Evolutionary conservation across 2,113 vertebrate species (phyloP), one percentile per base, ranked within the genome.

Genomic region (Ammodytes marinus): DNA sequence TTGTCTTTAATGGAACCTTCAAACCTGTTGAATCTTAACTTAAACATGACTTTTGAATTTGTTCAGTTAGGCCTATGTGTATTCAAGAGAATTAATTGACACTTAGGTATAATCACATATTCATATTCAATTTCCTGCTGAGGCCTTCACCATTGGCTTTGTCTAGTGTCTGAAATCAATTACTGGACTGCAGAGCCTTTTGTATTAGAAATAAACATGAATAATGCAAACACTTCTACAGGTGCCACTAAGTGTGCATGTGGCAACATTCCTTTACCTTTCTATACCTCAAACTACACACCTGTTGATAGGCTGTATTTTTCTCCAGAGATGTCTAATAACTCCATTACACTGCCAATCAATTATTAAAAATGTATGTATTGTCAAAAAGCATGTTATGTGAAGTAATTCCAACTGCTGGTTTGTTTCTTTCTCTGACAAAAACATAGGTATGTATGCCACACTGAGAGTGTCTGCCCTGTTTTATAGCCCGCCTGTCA

Each of bases 401-500:
- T 77, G 6, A 64, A 68, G 43, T 71, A 6, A 79, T 14, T 60
- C 35, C 46, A 69, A 54, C 43, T 11, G 42, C 7, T 45, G 13
- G 49, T 77, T 79, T 79, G n/a, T 83, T 66, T 68, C 9, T 77
- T 84, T 75, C 37, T 60, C 43, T 6, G 61, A 10, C 75, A 68
- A 82, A 77, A 37, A 69, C 55, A 83, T 52, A 43, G 27, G 27
- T 27, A 27, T 27, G 47, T 72, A 69, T 84, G 50, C 57, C 47
- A 66, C 74, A 52, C 61, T 74, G 75, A 82, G 86, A 80, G 65
- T 85, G 79, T 74, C 84, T 88, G 74, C 74, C 78, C 82, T 55
- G 47, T 89, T 93, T 93, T 92, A 94, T 85, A 84, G 84, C 88
- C 80, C 69, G 69, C 75, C 88, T 94, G 92, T 93, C 92, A 91